A percentile compares a stretch with the other conserved stretches of the same genome.
Conservation (phyloP, 1,140 invertebrate species). For the Harpegnathos saltator region DNA sequence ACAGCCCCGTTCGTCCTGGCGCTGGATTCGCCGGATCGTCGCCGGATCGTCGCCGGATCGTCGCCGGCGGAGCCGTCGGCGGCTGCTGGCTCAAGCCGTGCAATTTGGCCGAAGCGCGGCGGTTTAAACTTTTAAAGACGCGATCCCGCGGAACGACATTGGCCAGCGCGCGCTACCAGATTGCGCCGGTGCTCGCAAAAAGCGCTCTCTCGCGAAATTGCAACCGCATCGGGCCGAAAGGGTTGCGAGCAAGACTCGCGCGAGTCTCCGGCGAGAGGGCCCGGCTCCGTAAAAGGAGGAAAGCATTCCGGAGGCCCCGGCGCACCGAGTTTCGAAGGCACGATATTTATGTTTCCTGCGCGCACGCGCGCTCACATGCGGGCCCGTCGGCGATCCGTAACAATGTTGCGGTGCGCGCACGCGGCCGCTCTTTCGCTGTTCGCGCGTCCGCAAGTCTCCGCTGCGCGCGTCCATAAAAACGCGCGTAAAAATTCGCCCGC, state of each 20-base stretch:
- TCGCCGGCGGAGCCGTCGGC: too few species aligned
- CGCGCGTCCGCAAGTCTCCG: not conserved
- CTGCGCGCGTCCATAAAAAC: slow-evolving; percentile 8
- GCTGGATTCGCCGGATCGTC: too few species aligned
- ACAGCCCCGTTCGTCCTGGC: not conserved
- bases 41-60: too few species aligned
- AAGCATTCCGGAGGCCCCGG: slow-evolving; percentile 8
- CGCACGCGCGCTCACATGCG: not conserved
- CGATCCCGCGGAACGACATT: not conserved
- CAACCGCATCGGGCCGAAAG: not conserved
- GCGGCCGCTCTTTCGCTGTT: slow-evolving; percentile 5
- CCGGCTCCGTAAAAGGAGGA: not conserved
- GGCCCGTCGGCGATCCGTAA: slow-evolving; percentile 34
- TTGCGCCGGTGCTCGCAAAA: not conserved
- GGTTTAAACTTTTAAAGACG: slow-evolving; percentile 1
- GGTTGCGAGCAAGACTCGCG: not conserved
- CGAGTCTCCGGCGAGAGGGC: not conserved
- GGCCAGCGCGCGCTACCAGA: slow-evolving; percentile 12
- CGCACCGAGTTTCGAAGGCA: slow-evolving; percentile 11
- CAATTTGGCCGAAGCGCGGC: not conserved
- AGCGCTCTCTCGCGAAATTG: slow-evolving; percentile 2
- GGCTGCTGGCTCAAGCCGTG: not conserved
- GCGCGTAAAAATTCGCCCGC: slow-evolving; percentile 42
- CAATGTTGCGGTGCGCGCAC: slow-evolving; percentile 10
- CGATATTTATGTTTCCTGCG: slow-evolving; percentile 53